These are phyloP conservation scores for Panthera tigris DNA, from an alignment of 2,113 vertebrate genomes.

Conservation along the genomic window DNA sequence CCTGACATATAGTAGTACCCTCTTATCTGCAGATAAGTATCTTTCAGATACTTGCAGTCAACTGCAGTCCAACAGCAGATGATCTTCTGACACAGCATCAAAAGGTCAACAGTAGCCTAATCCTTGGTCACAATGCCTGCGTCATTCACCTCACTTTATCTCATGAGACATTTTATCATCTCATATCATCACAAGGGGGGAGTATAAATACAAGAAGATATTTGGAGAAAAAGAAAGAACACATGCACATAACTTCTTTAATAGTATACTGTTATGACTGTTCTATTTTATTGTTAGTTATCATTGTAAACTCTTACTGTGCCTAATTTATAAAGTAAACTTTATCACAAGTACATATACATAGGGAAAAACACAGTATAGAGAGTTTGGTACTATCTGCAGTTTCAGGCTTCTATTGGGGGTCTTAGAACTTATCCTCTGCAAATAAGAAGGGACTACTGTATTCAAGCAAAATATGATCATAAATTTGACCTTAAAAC, in stretches of 20 bases:
- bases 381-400: neutral
- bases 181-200: neutral
- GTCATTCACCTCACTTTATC: neutral
- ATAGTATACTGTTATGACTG: neutral
- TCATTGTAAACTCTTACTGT: neutral
- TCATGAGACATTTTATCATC: neutral
- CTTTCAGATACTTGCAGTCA: neutral
- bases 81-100: neutral
- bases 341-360: neutral
- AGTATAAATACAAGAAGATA: neutral
- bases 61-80: neutral
- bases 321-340: neutral
- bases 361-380: neutral
- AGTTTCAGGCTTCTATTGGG: neutral
- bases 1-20: neutral
- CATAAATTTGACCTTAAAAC: neutral
- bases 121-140: neutral
- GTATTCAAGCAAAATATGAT: neutral
- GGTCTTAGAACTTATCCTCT: neutral
- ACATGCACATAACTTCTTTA: neutral
- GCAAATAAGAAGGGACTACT: neutral
- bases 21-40: neutral
- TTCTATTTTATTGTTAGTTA: neutral
- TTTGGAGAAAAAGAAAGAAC: neutral
- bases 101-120: neutral